Base-by-base conservation (phyloP, 1,140 invertebrate genomes). In the Drosophila paulistorum region DNA sequence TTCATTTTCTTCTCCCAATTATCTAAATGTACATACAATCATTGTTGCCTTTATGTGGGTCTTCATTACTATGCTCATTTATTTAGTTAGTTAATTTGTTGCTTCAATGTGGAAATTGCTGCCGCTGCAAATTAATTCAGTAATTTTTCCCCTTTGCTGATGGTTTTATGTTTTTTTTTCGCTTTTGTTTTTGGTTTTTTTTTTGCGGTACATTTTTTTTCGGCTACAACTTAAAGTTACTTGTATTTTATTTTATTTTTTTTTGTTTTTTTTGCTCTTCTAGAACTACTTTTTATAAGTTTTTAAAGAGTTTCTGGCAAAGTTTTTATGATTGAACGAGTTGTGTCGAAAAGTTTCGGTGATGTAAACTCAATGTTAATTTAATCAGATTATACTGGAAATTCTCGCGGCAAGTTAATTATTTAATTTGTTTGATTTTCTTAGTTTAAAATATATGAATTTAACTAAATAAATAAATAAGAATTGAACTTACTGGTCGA, bases 51-150 rank as follows among this genome's bases (percentile, higher is more conserved):
- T 51, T 23, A 48, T 48, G 45, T 48, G 14, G 14, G 14, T 45
- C 20, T 51, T 51, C 17, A 23, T 10, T n/a, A 51, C 45, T 23
- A 9, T 51, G 17, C 3, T 51, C 17, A 23, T 23, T 51, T 51
- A 51, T 51, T 23, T 51, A 20, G 45, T 51, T 51, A 51, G 17
- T 51, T 51, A 51, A 51, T 51, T 23, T 51, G 45, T 48, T 48
- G 14, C 14, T 48, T 48, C 6, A 48, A 17, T 48, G 45, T 48
- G 11, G 20, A 48, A 48, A 10, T 7, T 48, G 17, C 17, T 7
- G 7, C 20, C 7, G 20, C 45, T 51, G 45, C 45, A 51, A 51
- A 51, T 51, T 51, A 51, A 51, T 51, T 51, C 17, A 23, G 17
- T 51, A 3, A 51, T 51, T 51, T 51, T 9, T 39, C 35, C 35